Conservation (phyloP, 2,113 vertebrate genomes). For the Grammomys dolichurus region DNA sequence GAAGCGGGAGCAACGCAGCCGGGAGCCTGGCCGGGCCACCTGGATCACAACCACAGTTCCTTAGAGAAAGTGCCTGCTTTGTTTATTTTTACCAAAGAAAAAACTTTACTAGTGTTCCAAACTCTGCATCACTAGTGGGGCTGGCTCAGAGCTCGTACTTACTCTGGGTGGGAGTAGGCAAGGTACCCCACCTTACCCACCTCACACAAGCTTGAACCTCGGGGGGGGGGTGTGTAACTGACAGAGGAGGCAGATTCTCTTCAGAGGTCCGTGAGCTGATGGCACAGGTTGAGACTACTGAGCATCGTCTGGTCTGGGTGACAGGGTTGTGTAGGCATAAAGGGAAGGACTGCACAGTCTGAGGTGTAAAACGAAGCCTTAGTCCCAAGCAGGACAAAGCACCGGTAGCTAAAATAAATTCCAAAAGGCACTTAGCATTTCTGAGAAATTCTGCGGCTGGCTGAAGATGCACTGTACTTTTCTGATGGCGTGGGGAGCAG, state of each 20-base stretch:
- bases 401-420: background rate
- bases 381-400: background rate
- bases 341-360: accelerated
- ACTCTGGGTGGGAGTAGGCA: background rate
- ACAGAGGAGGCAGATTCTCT: background rate
- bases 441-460: background rate
- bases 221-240: background rate
- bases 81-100: background rate
- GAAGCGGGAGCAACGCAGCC: background rate
- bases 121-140: background rate
- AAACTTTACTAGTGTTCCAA: background rate
- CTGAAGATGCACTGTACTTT: background rate
- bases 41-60: background rate
- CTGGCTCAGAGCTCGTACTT: background rate
- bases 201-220: background rate
- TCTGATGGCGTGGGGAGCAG: background rate
- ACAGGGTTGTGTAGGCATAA: background rate
- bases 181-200: background rate
- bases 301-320: background rate
- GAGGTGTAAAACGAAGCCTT: background rate
- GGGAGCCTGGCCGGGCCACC: background rate
- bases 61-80: constrained; percentile 37
- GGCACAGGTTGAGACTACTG: background rate
- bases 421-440: background rate
- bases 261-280: accelerated